Evolutionary conservation across 2,797 vertebrate species (phyloP).

Genomic region (Rhodeus uyekii): DNA sequence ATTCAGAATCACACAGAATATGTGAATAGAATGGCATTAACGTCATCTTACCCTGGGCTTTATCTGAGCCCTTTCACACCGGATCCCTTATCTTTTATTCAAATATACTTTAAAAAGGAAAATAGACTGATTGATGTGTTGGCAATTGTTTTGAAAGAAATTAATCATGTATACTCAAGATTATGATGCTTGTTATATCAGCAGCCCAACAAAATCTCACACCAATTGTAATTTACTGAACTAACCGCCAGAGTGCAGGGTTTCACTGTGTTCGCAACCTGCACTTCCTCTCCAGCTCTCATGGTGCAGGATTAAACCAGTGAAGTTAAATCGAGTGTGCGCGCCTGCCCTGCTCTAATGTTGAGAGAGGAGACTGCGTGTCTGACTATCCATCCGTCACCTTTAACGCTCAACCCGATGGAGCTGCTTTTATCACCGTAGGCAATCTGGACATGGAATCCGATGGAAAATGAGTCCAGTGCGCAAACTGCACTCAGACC

Average conservation of each 20-base stretch:
- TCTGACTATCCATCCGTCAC: constrained; percentile 62
- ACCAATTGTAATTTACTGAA: not conserved
- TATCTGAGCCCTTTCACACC: not conserved
- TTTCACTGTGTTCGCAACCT: not conserved
- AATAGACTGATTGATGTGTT: not conserved
- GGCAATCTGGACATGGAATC: constrained; percentile 10
- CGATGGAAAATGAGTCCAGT: constrained; percentile 42
- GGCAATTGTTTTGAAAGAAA: not conserved
- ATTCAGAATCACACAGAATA: not conserved
- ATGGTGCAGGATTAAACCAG: constrained; percentile 72
- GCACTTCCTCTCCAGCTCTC: not conserved
- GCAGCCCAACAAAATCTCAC: too few relatives aligned
- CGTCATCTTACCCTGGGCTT: not conserved
- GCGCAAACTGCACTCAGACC: constrained; percentile 15
- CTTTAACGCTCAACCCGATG: constrained; percentile 44
- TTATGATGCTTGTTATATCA: too few relatives aligned
- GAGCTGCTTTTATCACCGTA: constrained; percentile 16
- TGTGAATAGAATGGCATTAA: not conserved
- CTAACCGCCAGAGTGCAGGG: constrained; percentile 48
- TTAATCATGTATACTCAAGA: too few relatives aligned
- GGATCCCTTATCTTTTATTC: not conserved
- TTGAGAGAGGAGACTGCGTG: constrained; percentile 64
- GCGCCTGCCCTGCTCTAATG: constrained; percentile 64
- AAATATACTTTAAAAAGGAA: not conserved
- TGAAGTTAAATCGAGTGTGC: constrained; percentile 72